phyloP scores from a whole-genome alignment of 2,113 vertebrate genomes.

The Gobius niger region DNA sequence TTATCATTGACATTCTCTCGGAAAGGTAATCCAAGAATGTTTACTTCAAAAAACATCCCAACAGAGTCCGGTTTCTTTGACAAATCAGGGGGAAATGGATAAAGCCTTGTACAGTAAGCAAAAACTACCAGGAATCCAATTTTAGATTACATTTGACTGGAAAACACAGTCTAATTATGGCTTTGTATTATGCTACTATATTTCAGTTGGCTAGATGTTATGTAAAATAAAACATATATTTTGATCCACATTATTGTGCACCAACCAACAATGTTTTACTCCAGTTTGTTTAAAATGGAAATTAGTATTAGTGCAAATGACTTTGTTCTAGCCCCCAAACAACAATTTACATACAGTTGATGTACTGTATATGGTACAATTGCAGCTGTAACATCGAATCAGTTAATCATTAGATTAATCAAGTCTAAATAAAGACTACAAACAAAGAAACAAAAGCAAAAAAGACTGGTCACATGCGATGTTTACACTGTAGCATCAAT shows the following conservation, averaged over 20 bases:
- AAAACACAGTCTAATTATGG: slow-evolving; percentile 10
- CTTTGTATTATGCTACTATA: neutral
- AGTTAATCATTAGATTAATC: neutral
- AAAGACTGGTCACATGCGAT: slow-evolving; percentile 17
- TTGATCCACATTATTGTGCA: neutral
- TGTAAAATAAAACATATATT: too few species aligned
- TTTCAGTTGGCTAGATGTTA: neutral
- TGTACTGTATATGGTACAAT: neutral
- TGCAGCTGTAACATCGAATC: neutral
- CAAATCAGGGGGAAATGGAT: slow-evolving; percentile 22
- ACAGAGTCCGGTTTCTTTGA: slow-evolving; percentile 22
- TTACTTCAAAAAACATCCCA: slow-evolving; percentile 46
- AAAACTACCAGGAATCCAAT: slow-evolving; percentile 24
- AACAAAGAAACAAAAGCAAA: neutral
- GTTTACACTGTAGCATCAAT: slow-evolving; percentile 42
- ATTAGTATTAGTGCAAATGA: too few species aligned
- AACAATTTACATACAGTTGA: neutral
- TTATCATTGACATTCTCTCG: slow-evolving; percentile 55
- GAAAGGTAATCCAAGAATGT: slow-evolving; percentile 54
- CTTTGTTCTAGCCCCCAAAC: neutral
- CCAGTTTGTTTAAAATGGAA: neutral
- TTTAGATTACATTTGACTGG: slow-evolving; percentile 15
- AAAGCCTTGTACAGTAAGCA: slow-evolving; percentile 3
- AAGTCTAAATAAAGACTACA: slow-evolving; percentile 2
- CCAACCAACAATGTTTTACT: neutral